These are phyloP conservation scores for Amphiprion percula DNA, from an alignment of 2,113 vertebrate species.

Conservation along the genomic window DNA sequence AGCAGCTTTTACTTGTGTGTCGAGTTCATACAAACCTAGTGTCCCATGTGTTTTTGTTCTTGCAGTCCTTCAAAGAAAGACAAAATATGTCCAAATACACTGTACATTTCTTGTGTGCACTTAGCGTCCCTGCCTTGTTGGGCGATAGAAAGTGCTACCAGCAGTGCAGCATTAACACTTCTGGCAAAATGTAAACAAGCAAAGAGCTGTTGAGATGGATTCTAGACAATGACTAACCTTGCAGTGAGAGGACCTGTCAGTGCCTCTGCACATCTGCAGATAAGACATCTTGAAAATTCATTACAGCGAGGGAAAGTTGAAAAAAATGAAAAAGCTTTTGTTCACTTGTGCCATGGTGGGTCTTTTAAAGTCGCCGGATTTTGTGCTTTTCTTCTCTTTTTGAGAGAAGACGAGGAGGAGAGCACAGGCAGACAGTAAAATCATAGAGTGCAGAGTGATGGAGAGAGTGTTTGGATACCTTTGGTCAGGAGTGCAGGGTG, in stretches of 20 bases:
- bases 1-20: background rate
- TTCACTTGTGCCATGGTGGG: conserved; percentile 23
- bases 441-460: conserved; percentile 6
- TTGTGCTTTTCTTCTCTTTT: conserved; percentile 35
- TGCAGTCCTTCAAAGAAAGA: background rate
- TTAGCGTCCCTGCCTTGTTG: background rate
- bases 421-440: conserved; percentile 20
- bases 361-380: conserved; percentile 40
- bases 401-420: conserved; percentile 8
- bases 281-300: conserved; percentile 46
- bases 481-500: conserved; percentile 37
- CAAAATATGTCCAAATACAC: background rate
- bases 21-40: background rate
- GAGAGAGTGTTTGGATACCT: conserved; percentile 53
- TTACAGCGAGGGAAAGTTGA: conserved; percentile 31
- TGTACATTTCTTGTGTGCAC: background rate
- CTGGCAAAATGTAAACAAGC: conserved; percentile 38
- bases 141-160: conserved; percentile 13
- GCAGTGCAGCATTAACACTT: conserved; percentile 20
- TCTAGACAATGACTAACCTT: conserved; percentile 59
- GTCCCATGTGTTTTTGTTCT: background rate
- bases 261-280: conserved; percentile 45
- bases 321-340: conserved; percentile 36
- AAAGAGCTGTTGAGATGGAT: conserved; percentile 44
- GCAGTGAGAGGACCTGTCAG: conserved; percentile 45